phyloP scores from a whole-genome alignment of 2,113 vertebrate genomes.

The Holacanthus passer region DNA sequence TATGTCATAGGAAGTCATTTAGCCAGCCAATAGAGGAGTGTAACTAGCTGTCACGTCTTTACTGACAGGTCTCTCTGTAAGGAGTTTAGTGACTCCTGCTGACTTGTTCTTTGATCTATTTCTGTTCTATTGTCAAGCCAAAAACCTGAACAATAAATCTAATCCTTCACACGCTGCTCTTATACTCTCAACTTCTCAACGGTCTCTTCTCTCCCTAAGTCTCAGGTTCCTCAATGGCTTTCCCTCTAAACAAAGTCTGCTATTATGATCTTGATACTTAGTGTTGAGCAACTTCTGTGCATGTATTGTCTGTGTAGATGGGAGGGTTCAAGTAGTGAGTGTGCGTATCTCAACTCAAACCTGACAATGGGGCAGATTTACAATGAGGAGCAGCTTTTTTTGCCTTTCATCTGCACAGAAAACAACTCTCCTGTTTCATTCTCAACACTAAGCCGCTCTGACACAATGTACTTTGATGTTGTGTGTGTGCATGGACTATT shows the following conservation, averaged over 20 bases:
- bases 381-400: conserved; percentile 76
- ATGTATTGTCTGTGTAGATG: conserved; percentile 74
- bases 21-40: conserved; percentile 13
- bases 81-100: conserved; percentile 49
- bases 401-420: conserved; percentile 75
- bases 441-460: conserved; percentile 67
- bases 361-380: conserved; percentile 72
- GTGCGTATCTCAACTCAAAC: conserved; percentile 67
- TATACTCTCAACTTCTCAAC: conserved; percentile 70
- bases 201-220: conserved; percentile 67
- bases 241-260: conserved; percentile 67
- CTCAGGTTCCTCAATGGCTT: conserved; percentile 74
- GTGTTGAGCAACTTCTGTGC: conserved; percentile 71
- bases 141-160: conserved; percentile 64
- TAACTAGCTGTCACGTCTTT: conserved; percentile 20
- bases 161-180: conserved; percentile 79
- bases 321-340: conserved; percentile 75
- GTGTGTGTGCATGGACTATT: conserved; percentile 30
- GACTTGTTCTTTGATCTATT: conserved; percentile 68
- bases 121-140: conserved; percentile 64
- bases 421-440: conserved; percentile 79
- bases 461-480: conserved; percentile 71
- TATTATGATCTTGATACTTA: conserved; percentile 79
- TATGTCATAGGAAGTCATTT: conserved; percentile 45
- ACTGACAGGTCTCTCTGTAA: conserved; percentile 35